phyloP scores from a whole-genome alignment of 2,888 invertebrate species.

The Hymenopus coronatus region DNA sequence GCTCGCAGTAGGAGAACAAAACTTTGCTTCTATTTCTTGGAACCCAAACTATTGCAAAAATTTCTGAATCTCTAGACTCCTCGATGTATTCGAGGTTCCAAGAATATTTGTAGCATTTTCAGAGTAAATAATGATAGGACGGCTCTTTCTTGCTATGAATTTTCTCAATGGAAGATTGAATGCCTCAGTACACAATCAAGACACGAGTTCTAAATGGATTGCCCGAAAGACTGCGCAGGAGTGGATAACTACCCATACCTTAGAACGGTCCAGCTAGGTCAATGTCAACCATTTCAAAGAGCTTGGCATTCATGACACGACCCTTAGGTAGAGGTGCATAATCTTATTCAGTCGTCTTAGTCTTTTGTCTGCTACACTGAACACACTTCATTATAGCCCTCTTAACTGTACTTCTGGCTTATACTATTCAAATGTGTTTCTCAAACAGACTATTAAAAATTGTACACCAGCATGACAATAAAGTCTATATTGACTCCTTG shows the following conservation, averaged over 20 bases:
- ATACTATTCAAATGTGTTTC: too few species aligned
- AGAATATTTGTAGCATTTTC: slow-evolving; percentile 47
- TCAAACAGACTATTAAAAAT: too few species aligned
- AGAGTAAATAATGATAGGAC: slow-evolving; percentile 40
- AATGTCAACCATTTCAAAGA: slow-evolving; percentile 42
- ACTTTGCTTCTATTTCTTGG: too few species aligned
- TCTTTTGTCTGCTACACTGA: too few species aligned
- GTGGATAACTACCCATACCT: slow-evolving; percentile 42
- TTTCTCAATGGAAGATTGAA: slow-evolving; percentile 41
- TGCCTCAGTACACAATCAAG: slow-evolving; percentile 38
- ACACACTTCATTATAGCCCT: too few species aligned
- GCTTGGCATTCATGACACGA: slow-evolving; percentile 37
- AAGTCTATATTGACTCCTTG: too few species aligned
- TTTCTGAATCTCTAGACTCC: too few species aligned
- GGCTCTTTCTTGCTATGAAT: slow-evolving; percentile 42
- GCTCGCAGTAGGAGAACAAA: too few species aligned
- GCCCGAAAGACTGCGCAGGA: slow-evolving; percentile 45
- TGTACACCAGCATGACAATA: too few species aligned
- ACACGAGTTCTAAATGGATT: slow-evolving; percentile 44
- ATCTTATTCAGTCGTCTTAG: too few species aligned
- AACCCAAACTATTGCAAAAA: too few species aligned
- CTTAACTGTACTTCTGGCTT: too few species aligned
- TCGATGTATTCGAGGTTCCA: slow-evolving; percentile 45
- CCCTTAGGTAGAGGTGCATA: slow-evolving; percentile 38
- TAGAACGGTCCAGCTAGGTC: slow-evolving; percentile 45